Evolutionary conservation across 2,888 invertebrate genomes (phyloP).

Genomic region (Pseudanteris insignis): DNA sequence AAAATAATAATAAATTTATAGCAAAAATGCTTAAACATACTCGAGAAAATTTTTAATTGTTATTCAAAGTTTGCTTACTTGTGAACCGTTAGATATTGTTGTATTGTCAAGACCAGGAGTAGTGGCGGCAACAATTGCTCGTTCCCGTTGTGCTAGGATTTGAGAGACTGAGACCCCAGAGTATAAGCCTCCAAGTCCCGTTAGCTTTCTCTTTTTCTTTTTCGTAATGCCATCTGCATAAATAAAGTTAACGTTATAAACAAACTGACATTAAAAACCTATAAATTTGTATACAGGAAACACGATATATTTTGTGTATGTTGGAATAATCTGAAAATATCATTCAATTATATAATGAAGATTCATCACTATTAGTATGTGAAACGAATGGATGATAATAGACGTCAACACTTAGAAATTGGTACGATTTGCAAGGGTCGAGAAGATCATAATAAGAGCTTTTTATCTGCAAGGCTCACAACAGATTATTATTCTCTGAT

Average conservation of each 20-base stretch:
- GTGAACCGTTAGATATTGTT: constrained; percentile 59
- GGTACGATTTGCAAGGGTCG: constrained; percentile 47
- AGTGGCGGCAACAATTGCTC: constrained; percentile 54
- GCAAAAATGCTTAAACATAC: too few relatives aligned
- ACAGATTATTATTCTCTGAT: constrained; percentile 59
- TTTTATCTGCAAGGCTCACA: constrained; percentile 59
- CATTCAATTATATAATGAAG: too few relatives aligned
- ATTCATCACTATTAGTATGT: too few relatives aligned
- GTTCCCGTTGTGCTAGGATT: constrained; percentile 74
- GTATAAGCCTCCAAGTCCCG: constrained; percentile 71
- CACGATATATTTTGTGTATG: too few relatives aligned
- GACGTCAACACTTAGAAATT: constrained; percentile 55
- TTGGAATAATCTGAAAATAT: too few relatives aligned
- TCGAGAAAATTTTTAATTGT: too few relatives aligned
- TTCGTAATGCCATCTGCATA: constrained; percentile 68
- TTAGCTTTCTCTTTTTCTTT: constrained; percentile 73
- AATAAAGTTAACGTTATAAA: too few relatives aligned
- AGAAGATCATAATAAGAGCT: constrained; percentile 49
- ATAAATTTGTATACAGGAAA: too few relatives aligned
- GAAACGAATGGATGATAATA: constrained; percentile 50
- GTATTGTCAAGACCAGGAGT: constrained; percentile 54
- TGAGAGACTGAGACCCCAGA: constrained; percentile 74
- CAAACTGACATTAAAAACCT: neutral
- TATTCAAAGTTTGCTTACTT: too few relatives aligned
- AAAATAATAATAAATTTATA: neutral